Conservation (phyloP, 2,888 invertebrate genomes). For the Diploptera punctata region DNA sequence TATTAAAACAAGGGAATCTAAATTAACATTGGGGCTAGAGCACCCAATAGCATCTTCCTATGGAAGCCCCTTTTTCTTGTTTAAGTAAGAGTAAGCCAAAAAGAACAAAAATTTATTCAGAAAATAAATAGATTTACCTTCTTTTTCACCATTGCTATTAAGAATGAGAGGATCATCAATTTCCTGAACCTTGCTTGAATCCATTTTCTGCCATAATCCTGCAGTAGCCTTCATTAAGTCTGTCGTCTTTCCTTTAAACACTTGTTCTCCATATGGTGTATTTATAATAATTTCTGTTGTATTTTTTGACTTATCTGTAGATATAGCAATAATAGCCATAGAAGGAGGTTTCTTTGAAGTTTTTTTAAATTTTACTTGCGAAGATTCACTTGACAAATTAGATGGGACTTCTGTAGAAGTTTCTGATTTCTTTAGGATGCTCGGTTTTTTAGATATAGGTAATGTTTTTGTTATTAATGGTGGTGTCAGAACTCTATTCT, state of each 20-base stretch:
- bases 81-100: too few species aligned
- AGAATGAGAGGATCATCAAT: too few species aligned
- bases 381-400: background rate
- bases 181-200: slow-evolving; percentile 8
- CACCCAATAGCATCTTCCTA: too few species aligned
- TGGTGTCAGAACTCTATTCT: slow-evolving; percentile 28
- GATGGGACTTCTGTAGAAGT: background rate
- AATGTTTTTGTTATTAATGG: slow-evolving; percentile 12
- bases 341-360: slow-evolving; percentile 13
- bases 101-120: too few species aligned
- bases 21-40: too few species aligned
- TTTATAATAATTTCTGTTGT: slow-evolving; percentile 55
- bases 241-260: slow-evolving; percentile 54
- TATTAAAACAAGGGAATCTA: too few species aligned
- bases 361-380: background rate
- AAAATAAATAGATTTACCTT: too few species aligned
- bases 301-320: slow-evolving; percentile 54
- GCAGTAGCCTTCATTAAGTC: slow-evolving; percentile 50
- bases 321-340: slow-evolving; percentile 55
- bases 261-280: slow-evolving; percentile 53
- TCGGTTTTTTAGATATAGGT: background rate
- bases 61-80: too few species aligned
- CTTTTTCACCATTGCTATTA: too few species aligned
- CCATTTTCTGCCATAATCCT: slow-evolving; percentile 31
- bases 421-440: background rate